Conservation (phyloP, 1,140 invertebrate species). For the Frieseomelitta varia region DNA sequence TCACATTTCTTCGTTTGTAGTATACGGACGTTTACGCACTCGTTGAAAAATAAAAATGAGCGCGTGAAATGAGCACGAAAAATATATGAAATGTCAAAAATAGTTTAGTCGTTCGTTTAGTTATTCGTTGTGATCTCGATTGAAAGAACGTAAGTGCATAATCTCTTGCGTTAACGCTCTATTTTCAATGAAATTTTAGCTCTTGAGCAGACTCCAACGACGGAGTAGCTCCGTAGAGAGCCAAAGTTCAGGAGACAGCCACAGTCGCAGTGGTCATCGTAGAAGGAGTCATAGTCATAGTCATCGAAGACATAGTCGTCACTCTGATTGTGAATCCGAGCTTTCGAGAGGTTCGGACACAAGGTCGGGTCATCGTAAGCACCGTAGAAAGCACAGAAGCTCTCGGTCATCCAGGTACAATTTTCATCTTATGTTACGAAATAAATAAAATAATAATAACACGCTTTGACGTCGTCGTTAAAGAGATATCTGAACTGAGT, state of each 20-base stretch:
- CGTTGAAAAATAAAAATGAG: too few species aligned
- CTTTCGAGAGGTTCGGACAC: constrained; percentile 89
- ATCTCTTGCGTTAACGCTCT: background rate
- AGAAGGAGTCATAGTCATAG: constrained; percentile 84
- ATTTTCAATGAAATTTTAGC: constrained; percentile 62
- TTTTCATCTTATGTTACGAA: constrained; percentile 7
- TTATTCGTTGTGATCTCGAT: background rate
- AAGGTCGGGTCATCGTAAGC: constrained; percentile 88
- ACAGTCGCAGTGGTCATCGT: constrained; percentile 78
- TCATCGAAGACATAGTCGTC: constrained; percentile 89
- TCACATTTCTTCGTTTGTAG: background rate
- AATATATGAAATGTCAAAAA: too few species aligned
- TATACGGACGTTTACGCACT: too few species aligned
- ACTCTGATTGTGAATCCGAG: constrained; percentile 95
- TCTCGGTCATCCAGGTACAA: constrained; percentile 79
- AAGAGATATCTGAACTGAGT: background rate
- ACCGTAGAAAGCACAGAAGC: constrained; percentile 85
- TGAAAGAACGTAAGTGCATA: too few species aligned
- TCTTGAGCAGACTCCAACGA: constrained; percentile 81
- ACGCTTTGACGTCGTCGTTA: background rate
- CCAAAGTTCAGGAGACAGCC: constrained; percentile 87
- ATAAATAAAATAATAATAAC: background rate
- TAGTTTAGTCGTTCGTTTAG: too few species aligned
- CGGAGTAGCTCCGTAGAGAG: constrained; percentile 89
- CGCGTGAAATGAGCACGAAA: background rate